These are phyloP conservation scores for Onychostoma macrolepis DNA, from an alignment of 2,113 vertebrate species.

Conservation along the genomic window DNA sequence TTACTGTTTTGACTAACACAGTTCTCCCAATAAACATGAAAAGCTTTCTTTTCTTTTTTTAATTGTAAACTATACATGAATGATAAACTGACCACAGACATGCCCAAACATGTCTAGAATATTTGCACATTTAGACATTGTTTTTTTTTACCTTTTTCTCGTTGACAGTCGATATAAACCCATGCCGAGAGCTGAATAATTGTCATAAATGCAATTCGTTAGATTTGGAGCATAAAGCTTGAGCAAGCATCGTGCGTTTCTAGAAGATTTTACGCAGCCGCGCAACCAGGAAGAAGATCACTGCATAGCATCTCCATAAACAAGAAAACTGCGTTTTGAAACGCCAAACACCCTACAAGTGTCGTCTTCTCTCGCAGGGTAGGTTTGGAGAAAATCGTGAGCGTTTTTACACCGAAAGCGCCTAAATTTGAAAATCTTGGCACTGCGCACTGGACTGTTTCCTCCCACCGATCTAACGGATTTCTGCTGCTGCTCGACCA, in stretches of 20 bases:
- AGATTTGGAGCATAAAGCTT: background rate
- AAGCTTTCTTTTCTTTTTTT: background rate
- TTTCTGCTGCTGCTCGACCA: constrained; percentile 42
- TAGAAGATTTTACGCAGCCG: constrained; percentile 14
- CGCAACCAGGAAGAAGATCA: constrained; percentile 51
- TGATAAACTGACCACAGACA: constrained; percentile 9
- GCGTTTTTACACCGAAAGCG: background rate
- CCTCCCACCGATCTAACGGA: constrained; percentile 52
- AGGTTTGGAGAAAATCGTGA: background rate
- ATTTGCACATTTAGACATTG: background rate
- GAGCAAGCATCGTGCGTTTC: background rate
- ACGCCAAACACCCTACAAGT: no score
- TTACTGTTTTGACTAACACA: background rate
- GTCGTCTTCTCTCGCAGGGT: background rate
- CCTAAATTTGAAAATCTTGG: constrained; percentile 39
- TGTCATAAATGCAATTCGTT: background rate
- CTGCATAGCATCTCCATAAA: constrained; percentile 4
- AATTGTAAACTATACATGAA: background rate
- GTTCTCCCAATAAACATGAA: background rate
- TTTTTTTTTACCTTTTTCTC: constrained; percentile 15
- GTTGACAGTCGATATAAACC: background rate
- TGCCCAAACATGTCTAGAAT: constrained; percentile 8
- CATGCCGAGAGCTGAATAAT: background rate
- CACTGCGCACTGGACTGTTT: constrained; percentile 13
- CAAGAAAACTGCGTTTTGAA: background rate